phyloP scores from a whole-genome alignment of 2,888 invertebrate genomes.

The Euzetes globulus region DNA sequence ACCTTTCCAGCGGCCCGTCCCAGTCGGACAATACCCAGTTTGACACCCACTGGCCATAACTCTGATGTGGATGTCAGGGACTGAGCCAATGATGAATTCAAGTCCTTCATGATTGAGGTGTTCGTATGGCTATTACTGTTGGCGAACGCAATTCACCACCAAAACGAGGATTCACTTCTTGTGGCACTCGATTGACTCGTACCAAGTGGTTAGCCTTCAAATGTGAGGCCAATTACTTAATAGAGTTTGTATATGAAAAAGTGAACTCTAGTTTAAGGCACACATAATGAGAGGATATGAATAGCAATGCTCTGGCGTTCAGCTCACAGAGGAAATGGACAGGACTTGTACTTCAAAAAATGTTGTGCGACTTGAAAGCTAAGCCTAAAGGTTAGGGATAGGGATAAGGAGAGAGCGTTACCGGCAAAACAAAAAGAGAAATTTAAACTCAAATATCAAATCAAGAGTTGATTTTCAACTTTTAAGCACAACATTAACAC shows the following conservation, averaged over 20 bases:
- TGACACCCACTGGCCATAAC: slow-evolving; percentile 36
- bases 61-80: not conserved
- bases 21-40: slow-evolving; percentile 49
- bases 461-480: slow-evolving; percentile 8
- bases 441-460: not conserved
- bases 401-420: not conserved
- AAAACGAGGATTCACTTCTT: slow-evolving; percentile 1
- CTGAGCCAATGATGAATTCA: not conserved
- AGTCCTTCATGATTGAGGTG: slow-evolving; percentile 5
- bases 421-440: not conserved
- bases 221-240: not conserved
- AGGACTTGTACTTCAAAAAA: not conserved
- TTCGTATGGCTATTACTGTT: no score
- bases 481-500: not conserved
- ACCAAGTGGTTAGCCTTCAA: slow-evolving; percentile 7
- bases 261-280: not conserved
- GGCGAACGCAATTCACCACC: not conserved
- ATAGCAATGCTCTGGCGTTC: not conserved
- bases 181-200: not conserved
- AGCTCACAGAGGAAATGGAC: not conserved
- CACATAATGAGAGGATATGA: slow-evolving; percentile 3
- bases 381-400: not conserved
- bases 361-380: not conserved
- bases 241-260: not conserved
- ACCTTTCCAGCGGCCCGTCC: slow-evolving; percentile 52